Percentiles rank a stretch among this genome's conserved stretches.
phyloP scores from a whole-genome alignment of 2,888 invertebrate genomes.

The Philaethria dido region DNA sequence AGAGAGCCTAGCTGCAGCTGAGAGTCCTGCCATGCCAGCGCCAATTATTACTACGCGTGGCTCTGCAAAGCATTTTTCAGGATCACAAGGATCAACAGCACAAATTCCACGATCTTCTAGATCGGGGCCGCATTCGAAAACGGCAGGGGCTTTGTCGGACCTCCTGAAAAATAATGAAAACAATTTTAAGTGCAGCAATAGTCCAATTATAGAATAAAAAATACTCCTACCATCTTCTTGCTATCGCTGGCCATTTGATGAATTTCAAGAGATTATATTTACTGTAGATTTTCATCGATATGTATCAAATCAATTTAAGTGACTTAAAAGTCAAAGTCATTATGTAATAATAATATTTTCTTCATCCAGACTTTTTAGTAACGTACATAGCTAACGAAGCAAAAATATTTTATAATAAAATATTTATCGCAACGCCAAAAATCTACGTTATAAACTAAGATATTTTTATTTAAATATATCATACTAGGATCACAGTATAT shows the following conservation, averaged over 20 bases:
- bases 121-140: slow-evolving; percentile 62
- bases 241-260: slow-evolving; percentile 53
- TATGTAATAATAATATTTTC: not conserved
- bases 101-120: slow-evolving; percentile 66
- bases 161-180: slow-evolving; percentile 49
- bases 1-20: slow-evolving; percentile 88
- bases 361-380: not conserved
- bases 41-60: slow-evolving; percentile 90
- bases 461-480: not conserved
- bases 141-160: slow-evolving; percentile 52
- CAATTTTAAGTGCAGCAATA: not conserved
- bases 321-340: slow-evolving; percentile 8
- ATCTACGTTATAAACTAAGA: not conserved
- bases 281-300: slow-evolving; percentile 58
- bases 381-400: not conserved
- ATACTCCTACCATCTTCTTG: slow-evolving; percentile 58
- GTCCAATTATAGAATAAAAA: not conserved
- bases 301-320: not conserved
- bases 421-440: not conserved
- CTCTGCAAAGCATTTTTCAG: slow-evolving; percentile 67
- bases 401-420: not conserved
- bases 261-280: slow-evolving; percentile 43
- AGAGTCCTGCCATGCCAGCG: slow-evolving; percentile 91
- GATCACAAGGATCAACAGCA: slow-evolving; percentile 62
- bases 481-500: no score